Evolutionary conservation across 2,113 vertebrate species (phyloP), one percentile per base, ranked within the genome.

Genomic region (Tyto alba): DNA sequence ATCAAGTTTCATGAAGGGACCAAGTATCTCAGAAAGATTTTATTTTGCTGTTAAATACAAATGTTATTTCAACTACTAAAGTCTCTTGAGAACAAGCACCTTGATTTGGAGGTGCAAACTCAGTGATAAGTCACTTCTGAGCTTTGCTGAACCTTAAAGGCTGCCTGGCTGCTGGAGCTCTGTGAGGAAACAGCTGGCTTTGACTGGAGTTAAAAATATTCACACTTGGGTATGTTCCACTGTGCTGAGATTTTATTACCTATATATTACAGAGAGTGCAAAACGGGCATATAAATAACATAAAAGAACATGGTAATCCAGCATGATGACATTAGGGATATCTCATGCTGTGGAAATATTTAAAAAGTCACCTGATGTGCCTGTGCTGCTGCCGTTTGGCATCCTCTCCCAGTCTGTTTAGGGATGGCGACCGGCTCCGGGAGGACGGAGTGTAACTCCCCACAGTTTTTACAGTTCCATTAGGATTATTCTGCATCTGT

Each of bases 381-480:
- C 99, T 98, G 85, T 98, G 97, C 89, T 98, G 98, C 57, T 96
- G 93, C 68, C 98, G 97, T 56, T 98, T 98, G 92, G 93, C 98
- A 92, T 99, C 99, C 53, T 99, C 99, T 74, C 98, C 98, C 94
- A 99, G 98, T 95, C 99, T 98, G 98, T 98, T 99, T 71, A 99
- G 98, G 34, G 99, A 99, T 1, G 99, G 99, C 0, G 99, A 99
- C 34, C 99, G 98, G 98, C 99, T 99, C 63, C 99, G 98, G 50
- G 99, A 98, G 36, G 98, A 98, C 0, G 97, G 97, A 66, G 96
- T 92, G 88, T 98, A 98, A 98, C 97, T 98, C 90, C 97, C 99
- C 93, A 98, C 98, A 93, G 98, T 99, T 98, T 98, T 98, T 95
- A 98, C 98, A 83, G 98, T 98, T 95, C 99, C 99, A 97, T 99